phyloP scores from a whole-genome alignment of 2,113 vertebrate genomes.

The Cyphomyrus plagiostoma region DNA sequence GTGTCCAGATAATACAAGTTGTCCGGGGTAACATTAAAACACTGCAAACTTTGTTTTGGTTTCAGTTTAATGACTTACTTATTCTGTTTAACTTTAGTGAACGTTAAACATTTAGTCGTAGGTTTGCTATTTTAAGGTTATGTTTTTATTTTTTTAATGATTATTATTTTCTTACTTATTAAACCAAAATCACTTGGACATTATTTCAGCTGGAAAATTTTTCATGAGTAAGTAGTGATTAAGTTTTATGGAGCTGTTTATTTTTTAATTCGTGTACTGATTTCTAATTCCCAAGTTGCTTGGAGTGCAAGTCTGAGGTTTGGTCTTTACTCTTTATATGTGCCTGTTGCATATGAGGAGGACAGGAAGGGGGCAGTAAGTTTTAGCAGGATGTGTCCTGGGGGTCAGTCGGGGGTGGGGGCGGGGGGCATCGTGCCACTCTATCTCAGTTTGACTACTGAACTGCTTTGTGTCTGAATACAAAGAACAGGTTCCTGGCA shows the following conservation, averaged over 20 bases:
- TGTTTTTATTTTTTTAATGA: background rate
- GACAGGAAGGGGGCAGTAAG: constrained; percentile 10
- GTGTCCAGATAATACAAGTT: background rate
- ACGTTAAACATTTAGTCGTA: background rate
- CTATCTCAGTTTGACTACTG: constrained; percentile 1
- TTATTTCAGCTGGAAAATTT: background rate
- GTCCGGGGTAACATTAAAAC: background rate
- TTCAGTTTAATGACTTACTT: constrained; percentile 1
- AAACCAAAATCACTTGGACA: background rate
- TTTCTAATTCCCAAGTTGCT: background rate
- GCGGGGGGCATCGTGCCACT: background rate
- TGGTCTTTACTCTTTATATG: background rate
- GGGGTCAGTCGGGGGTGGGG: background rate
- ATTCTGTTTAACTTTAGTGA: constrained; percentile 1
- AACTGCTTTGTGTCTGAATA: constrained; percentile 9
- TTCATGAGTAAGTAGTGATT: background rate
- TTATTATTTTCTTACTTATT: background rate
- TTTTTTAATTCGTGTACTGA: background rate
- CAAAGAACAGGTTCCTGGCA: constrained; percentile 15
- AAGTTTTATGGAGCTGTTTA: background rate
- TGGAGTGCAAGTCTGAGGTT: background rate
- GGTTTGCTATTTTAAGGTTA: background rate
- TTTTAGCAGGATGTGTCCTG: background rate
- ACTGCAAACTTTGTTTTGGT: background rate
- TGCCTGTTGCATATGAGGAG: background rate